Base-by-base conservation (phyloP, 2,113 vertebrate genomes). In the Xenopus laevis region DNA sequence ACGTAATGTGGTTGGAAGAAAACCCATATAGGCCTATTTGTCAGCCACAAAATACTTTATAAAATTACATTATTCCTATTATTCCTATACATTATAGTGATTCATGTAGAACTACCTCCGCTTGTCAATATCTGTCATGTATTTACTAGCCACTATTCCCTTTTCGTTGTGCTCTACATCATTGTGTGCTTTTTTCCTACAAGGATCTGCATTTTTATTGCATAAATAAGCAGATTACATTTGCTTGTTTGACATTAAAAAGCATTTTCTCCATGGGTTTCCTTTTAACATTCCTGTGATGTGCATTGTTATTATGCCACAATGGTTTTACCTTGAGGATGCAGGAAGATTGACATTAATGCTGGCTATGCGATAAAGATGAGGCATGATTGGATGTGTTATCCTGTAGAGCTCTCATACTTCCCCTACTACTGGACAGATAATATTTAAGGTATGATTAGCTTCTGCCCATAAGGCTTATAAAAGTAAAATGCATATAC, bases 201-300 rank as follows among this genome's bases (percentile, higher is more conserved):
- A 50, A 50, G 10, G 15, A 50, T 50, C 53, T 55, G 53, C 53
- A 55, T 55, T 55, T 55, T 55, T 8, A 55, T 55, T 55, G 53
- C 53, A 55, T 55, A 55, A 55, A 55, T 55, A 55, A 16, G 53
- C 53, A 55, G 53, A 55, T 55, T 55, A 55, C 53, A 55, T 55
- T 55, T 55, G 53, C 53, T 55, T 55, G 53, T 55, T 55, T 55
- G 53, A 55, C 17, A n/a, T 55, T 55, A 55, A 55, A 55, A n/a
- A 18, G 53, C 4, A 55, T 55, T 55, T n/a, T 55, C 53, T 55
- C 53, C 16, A 16, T 16, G 17, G 53, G 3, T 4, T 16, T 55
- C 53, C 53, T 55, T 55, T 55, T 55, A 55, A 55, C 53, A 55
- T 55, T 16, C 17, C 17, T 16, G 13, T 55, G 47, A 13, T 13